These are phyloP conservation scores for Troides helena DNA, from an alignment of 2,888 invertebrate species.

Conservation along the genomic window DNA sequence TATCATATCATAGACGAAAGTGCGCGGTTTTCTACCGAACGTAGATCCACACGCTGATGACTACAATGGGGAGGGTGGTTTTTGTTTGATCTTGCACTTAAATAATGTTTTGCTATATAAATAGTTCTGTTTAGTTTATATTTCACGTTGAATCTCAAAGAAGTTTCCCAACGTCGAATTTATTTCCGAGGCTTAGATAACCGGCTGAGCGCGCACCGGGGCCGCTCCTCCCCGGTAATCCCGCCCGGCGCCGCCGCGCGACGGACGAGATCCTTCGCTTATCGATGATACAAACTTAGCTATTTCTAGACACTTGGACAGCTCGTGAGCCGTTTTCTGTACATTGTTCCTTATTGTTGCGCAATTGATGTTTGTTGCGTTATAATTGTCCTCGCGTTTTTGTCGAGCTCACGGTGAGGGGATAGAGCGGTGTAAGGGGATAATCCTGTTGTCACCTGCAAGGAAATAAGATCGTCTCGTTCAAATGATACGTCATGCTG, in stretches of 20 bases:
- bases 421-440: too few relatives aligned
- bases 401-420: too few relatives aligned
- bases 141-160: not conserved
- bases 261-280: slow-evolving; percentile 10
- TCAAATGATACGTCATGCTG: too few relatives aligned
- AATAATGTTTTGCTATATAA: too few relatives aligned
- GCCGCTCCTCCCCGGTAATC: not conserved
- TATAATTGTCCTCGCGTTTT: not conserved
- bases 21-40: too few relatives aligned
- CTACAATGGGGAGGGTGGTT: too few relatives aligned
- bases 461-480: too few relatives aligned
- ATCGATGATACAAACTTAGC: slow-evolving; percentile 14
- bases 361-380: not conserved
- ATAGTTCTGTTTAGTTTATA: not conserved
- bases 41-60: too few relatives aligned
- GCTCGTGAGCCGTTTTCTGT: not conserved
- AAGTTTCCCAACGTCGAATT: not conserved
- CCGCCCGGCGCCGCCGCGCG: slow-evolving; percentile 4
- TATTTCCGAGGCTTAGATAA: not conserved
- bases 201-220: not conserved
- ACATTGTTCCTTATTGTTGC: slow-evolving; percentile 1
- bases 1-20: too few relatives aligned
- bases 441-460: too few relatives aligned
- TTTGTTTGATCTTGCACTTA: too few relatives aligned
- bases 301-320: slow-evolving; percentile 13